Evolutionary conservation across 2,888 invertebrate genomes (phyloP), one percentile per base, ranked within the genome.

Genomic region (Vannuccia rotundouncinata): DNA sequence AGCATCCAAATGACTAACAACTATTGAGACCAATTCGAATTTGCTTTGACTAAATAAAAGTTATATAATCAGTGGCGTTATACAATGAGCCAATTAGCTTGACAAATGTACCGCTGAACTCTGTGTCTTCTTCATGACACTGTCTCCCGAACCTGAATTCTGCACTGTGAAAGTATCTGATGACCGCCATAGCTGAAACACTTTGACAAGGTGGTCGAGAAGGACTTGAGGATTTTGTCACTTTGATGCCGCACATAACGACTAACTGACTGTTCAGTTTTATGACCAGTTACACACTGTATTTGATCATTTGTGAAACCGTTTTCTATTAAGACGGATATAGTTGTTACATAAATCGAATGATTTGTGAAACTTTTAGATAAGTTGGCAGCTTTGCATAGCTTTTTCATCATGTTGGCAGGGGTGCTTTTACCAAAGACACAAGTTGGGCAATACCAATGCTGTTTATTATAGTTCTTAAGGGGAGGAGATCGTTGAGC

Each of bases 271-370:
- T 66, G 66, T 22, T 66, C 66, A 22, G 13, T 66, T 22, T 66
- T 66, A 22, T 66, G 66, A 66, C 5, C 66, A 66, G 66, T 66
- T 13, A 66, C 66, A 66, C 66, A 13, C 22, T 66, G 66, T 13
- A 66, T 66, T 66, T 66, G 66, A 66, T 66, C 66, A 22, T 66
- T 66, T 66, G 66, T 13, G 22, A 66, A 66, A 22, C 66, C 66
- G 25, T 22, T 66, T 66, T 66, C 66, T 13, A n/a, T 66, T 66
- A 66, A 66, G 22, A 66, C 22, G 5, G 66, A 66, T 13, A 66
- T 27, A 2, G 66, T 66, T 66, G 66, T 66, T 66, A 66, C 66
- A 13, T 27, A 27, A 66, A 66, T 66, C 5, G 66, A 66, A 66
- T 66, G 66, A 13, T 66, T 66, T 5, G 66, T 66, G 66, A 22